Evolutionary conservation across 2,888 invertebrate species (phyloP), one percentile per base, ranked within the genome.

Genomic region (Aporophyla nigra): DNA sequence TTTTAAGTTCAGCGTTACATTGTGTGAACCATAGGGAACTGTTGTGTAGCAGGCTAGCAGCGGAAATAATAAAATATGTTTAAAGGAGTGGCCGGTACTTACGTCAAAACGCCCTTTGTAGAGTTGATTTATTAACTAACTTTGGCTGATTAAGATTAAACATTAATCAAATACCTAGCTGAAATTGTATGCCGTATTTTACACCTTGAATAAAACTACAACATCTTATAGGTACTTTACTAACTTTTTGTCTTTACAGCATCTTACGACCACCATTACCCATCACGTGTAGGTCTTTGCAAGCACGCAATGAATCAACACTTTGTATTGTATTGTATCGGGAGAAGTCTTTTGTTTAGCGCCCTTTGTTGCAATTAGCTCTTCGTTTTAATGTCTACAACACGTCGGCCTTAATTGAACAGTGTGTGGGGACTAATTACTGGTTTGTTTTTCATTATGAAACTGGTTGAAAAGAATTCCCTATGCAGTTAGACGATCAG

Each of bases 281-380:
- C 80, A 84, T 89, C 76, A 89, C 88, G 83, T 88, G 90, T 78
- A 71, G 56, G 78, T 65, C 72, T 69, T 83, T 66, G 40, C 58
- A 56, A 87, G 80, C 83, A 86, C 85, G 80, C 83, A 85, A 85
- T 91, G 89, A 92, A 84, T 93, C 91, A 91, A 89, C 92, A 90
- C 82, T 76, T 88, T 87, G 82, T 82, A 89, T 90, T 87, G 82
- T 81, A 89, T 89, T 89, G 86, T 81, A 80, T 83, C 66, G 71
- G 89, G 85, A 90, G 88, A 80, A 87, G 88, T 87, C 91, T 90
- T 93, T 93, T 93, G 93, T 93, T 90, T 86, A 84, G 65, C 76
- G 74, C 85, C 86, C 88, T 89, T 91, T 90, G 89, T 89, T 88
- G 86, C 84, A 92, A 92, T 91, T 91, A 92, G 82, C 87, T 84